These are phyloP conservation scores for Tenualosa ilisha DNA, from an alignment of 2,797 vertebrate species.

Conservation along the genomic window DNA sequence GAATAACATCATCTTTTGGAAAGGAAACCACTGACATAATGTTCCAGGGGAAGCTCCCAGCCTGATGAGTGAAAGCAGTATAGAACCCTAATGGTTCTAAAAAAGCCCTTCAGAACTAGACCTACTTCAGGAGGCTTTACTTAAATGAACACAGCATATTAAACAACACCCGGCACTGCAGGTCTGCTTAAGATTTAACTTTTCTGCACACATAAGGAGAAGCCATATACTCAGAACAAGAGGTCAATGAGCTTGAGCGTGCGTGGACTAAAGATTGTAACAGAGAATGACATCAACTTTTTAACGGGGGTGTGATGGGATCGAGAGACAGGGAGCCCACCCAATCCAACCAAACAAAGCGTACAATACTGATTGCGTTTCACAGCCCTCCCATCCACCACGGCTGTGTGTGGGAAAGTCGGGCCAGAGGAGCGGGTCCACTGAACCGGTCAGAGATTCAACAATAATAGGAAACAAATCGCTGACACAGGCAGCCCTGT, in stretches of 20 bases:
- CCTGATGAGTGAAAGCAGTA: constrained; percentile 32
- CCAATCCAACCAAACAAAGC: constrained; percentile 44
- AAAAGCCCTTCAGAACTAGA: not conserved
- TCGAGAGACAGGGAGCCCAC: constrained; percentile 38
- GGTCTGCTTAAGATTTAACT: not conserved
- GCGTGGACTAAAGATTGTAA: not conserved
- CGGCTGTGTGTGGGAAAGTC: constrained; percentile 59
- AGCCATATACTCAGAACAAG: not conserved
- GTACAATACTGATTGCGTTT: constrained; percentile 32
- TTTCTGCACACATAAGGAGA: not conserved
- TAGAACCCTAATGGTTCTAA: not conserved
- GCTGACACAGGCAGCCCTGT: constrained; percentile 51
- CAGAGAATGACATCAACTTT: constrained; percentile 40
- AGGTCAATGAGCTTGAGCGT: not conserved
- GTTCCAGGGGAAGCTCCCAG: constrained; percentile 30
- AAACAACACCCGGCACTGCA: not conserved
- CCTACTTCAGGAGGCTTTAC: not conserved
- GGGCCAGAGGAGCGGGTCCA: constrained; percentile 34
- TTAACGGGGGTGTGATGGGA: constrained; percentile 33
- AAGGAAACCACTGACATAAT: constrained; percentile 9
- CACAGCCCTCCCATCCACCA: constrained; percentile 40
- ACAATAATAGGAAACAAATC: constrained; percentile 67
- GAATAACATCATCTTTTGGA: constrained; percentile 37
- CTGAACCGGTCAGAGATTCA: constrained; percentile 47
- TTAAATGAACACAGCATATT: not conserved